Base-by-base conservation (phyloP, 2,888 invertebrate species). In the Cyaniris semiargus region DNA sequence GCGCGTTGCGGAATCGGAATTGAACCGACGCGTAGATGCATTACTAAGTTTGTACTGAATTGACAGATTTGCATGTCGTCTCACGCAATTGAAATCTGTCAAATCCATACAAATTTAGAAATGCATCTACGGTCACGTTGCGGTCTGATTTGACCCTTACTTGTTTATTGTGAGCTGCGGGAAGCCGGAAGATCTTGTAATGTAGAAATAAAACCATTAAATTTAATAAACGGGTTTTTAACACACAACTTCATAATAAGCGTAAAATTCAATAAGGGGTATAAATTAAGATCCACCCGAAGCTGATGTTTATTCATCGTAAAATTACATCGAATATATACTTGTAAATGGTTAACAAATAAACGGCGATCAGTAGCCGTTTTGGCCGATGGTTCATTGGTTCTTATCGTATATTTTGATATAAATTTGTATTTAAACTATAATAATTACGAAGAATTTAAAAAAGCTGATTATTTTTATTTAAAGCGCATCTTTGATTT, bases 261-360 rank as follows among this genome's bases (percentile, higher is more conserved):
- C 10, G 23, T 60, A 23, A 23, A 60, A 60, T 21, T 23, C 60
- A 60, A 60, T 60, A 60, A 60, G 13, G 60, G 13, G 21, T 8
- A 60, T 23, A 60, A 23, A 60, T 60, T 60, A 60, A 60, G 23
- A 60, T 23, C 23, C 23, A 1, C 10, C 10, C 60, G 60, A 23
- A 23, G 60, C 13, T 60, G 60, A 23, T 60, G 23, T 23, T 60
- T 60, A 60, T 60, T 60, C 60, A 23, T 60, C 60, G 60, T 60
- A 23, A 60, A 60, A 21, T 58, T n/a, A n/a, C 58, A 58, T 58
- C 60, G 60, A 23, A 60, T 60, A 23, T 60, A 60, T 23, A 60
- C 60, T 60, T 60, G 60, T 60, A 23, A 60, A 60, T 3, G 60
- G 13, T 60, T 21, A 13, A 60, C 60, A 60, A 13, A 60, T 60